Evolutionary conservation across 2,113 vertebrate species (phyloP).

Genomic region (Myiozetetes cayanensis): DNA sequence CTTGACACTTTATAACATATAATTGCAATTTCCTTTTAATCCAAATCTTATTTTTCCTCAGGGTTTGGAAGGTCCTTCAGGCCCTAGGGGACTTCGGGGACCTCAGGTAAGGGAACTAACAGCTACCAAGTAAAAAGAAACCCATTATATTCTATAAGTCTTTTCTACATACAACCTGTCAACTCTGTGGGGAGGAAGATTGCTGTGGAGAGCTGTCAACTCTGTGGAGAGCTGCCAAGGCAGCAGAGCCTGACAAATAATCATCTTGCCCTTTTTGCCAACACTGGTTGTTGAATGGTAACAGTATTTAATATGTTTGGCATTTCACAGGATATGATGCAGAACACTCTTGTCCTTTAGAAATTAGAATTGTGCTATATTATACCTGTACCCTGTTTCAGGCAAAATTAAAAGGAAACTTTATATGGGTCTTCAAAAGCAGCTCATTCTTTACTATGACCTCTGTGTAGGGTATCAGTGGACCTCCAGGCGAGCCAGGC

Average conservation of each 20-base stretch:
- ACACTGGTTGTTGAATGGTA: neutral
- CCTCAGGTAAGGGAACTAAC: slow-evolving; percentile 73
- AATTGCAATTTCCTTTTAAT: neutral
- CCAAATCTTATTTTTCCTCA: slow-evolving; percentile 5
- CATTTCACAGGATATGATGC: neutral
- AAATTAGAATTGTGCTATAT: neutral
- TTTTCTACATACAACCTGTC: neutral
- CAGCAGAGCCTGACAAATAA: neutral
- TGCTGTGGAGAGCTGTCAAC: neutral
- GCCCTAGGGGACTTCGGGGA: slow-evolving; percentile 76
- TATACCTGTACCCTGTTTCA: neutral
- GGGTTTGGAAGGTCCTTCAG: slow-evolving; percentile 62
- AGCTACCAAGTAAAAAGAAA: neutral
- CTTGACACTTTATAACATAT: neutral
- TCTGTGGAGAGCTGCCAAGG: neutral
- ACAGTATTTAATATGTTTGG: neutral
- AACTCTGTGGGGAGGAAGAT: no score
- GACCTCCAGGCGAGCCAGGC: slow-evolving; percentile 80
- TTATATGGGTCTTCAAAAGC: neutral
- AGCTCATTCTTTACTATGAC: slow-evolving; percentile 29
- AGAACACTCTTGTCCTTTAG: neutral
- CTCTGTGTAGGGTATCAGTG: slow-evolving; percentile 76
- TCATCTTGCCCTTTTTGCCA: neutral
- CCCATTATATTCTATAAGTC: neutral
- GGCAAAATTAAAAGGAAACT: neutral